Base-by-base conservation (phyloP, 2,797 vertebrate species). In the Phataginus tricuspis region DNA sequence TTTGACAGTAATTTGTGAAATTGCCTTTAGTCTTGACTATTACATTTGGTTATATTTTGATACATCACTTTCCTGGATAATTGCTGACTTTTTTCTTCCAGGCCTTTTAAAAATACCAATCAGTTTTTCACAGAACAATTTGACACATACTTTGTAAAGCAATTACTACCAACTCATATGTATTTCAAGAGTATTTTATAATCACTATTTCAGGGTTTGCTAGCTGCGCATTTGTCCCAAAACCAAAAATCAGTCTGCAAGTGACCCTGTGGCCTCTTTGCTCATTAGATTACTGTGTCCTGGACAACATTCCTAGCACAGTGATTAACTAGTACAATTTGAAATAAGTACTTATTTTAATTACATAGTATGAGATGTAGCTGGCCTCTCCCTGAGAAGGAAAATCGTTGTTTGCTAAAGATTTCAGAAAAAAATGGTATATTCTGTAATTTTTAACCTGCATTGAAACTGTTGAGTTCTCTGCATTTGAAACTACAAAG, bases 261-360 rank as follows among this genome's bases (percentile, higher is more conserved):
- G 27, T 75, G 75, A 71, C 53, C 19, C 7, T 59, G 13, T n/a
- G 63, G 63, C 72, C 53, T 64, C 42, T 16, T 6, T 10, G 61
- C 34, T 85, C 42, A 29, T 85, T 25, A 23, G 59, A 29, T 57
- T 34, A 18, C 68, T 42, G 2, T 31, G 37, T 59, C 84, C 23
- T 9, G 49, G n/a, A 9, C 21, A 45, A 11, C 12, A 6, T 45
- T 69, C 61, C 63, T 68, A 51, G 88, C 31, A 29, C 10, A 39
- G 37, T 39, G 49, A 59, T 86, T 69, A 77, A 15, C 59, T 57
- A 10, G 64, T 13, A 57, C 27, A 77, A 57, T 25, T 77, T 57
- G 53, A 86, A 86, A 92, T 91, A 96, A 90, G 75, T 79, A 45
- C 86, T 42, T 68, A 91, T 91, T 97, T 96, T 94, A 97, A 94